Evolutionary conservation across 2,113 vertebrate species (phyloP), one percentile per base, ranked within the genome.

Genomic region (Catharus minimus): DNA sequence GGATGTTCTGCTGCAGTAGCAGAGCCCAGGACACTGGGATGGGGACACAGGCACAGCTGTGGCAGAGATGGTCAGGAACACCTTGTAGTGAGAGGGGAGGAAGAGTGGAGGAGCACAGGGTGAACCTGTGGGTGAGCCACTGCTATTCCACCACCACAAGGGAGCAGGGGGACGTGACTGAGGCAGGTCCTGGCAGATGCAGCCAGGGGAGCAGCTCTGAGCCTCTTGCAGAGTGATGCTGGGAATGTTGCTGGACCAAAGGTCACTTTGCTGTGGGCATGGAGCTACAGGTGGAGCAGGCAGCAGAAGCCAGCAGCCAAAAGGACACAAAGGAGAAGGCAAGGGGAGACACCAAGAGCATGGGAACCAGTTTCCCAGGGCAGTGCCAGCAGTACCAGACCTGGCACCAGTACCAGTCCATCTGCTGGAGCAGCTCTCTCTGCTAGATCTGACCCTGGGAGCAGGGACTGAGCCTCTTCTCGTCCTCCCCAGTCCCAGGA

Each of bases 291-390:
- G 39, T 21, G 32, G 36, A 74, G 21, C 44, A 30, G 50, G 57
- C 10, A 86, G 41, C 16, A 91, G 23, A 78, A 24, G 20, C 28
- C 21, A 14, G 13, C 57, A 68, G 49, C 49, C 13, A 28, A 32
- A 72, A 80, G 26, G 47, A 47, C 43, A 55, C 17, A 8, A 32
- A 87, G 46, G 15, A 76, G 32, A 60, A 43, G 72, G n/a, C 15
- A 46, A 80, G 26, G 15, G 26, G 20, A 43, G 19, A 55, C 13
- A 39, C 5, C 8, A 17, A 71, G 39, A 27, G 33, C 7, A 11
- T 6, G 7, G 33, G 24, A 85, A 49, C 5, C 3, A 2, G 23
- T 44, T 74, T 39, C 2, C 0, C 0, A 0, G 56, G 58, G 60
- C 33, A 26, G 30, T 0, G 0, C 16, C 1, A 2, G 66, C 74